Base-by-base conservation (phyloP, 2,888 invertebrate genomes). In the Crematogaster levior region DNA sequence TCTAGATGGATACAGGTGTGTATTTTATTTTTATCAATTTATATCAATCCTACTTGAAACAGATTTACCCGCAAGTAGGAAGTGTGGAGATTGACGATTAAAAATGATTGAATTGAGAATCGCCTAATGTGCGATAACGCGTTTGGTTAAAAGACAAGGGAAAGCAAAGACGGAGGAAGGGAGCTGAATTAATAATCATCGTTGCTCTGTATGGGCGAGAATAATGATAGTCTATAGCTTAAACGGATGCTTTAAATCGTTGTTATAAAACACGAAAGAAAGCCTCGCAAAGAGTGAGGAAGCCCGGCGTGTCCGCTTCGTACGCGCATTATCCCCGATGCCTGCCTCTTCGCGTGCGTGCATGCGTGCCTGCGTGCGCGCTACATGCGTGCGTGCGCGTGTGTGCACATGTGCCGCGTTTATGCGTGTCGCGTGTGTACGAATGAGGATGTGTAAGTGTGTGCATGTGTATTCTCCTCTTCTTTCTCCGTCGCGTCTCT, bases 311-410 rank as follows among this genome's bases (percentile, higher is more conserved):
- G 77, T 77, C 68, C 68, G 77, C 56, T 68, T 82, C 75, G 80
- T 72, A 65, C 84, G 75, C 74, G 86, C 84, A 84, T 86, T 86
- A 88, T 81, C 83, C 84, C 86, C 81, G 30, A 74, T 77, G 72
- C 80, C 72, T 79, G 73, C 83, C 81, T 83, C 82, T 85, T 73
- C 74, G 21, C 34, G 53, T 61, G 74, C 61, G 24, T 61, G 84
- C 83, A 72, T 84, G 21, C 37, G 12, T 58, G 72, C 56, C 6
- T 30, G 51, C 48, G 12, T 56, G 72, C 72, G 18, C 51, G 51
- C 63, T 75, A 12, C 24, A 1, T 56, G 66, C 65, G 10, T 51
- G 37, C 37, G 40, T 51, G 46, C 68, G 63, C 61, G 12, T 81
- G 56, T 51, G n/a, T 40, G 27, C 65, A 12, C 34, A 6, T 7